A percentile compares a stretch with the other conserved stretches of the same genome.
These are phyloP conservation scores for Lasius fuliginosus DNA, from an alignment of 2,888 invertebrate species.

Conservation along the genomic window DNA sequence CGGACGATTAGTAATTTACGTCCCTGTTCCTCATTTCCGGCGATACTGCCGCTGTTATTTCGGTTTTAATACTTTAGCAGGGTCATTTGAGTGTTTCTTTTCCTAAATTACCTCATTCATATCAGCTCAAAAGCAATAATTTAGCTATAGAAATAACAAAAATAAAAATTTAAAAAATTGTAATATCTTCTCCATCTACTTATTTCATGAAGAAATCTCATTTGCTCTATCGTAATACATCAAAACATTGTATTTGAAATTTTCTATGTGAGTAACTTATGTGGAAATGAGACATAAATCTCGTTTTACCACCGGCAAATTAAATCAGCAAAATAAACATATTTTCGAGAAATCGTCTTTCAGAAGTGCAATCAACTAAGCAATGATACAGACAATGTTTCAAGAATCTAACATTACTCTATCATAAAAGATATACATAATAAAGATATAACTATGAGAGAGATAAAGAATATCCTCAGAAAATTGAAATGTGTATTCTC, in stretches of 20 bases:
- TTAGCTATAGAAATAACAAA: not conserved
- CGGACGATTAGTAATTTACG: slow-evolving; percentile 74
- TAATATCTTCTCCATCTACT: not conserved
- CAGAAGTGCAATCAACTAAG: not conserved
- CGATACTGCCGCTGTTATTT: slow-evolving; percentile 42
- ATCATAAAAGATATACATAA: not conserved
- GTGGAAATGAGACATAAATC: not conserved
- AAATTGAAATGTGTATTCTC: not conserved
- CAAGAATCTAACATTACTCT: not conserved
- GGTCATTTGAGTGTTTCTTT: not conserved
- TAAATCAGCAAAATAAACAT: not conserved
- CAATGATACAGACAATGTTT: not conserved
- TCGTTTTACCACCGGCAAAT: slow-evolving; percentile 14
- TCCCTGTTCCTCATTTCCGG: slow-evolving; percentile 43
- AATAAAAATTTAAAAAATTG: slow-evolving; percentile 8
- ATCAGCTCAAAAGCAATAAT: not conserved
- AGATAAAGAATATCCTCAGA: not conserved
- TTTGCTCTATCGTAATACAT: not conserved
- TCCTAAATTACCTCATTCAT: not conserved
- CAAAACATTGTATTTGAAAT: not conserved
- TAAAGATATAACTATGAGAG: not conserved
- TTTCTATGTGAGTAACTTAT: not conserved
- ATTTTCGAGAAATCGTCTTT: not conserved
- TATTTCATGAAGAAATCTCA: not conserved
- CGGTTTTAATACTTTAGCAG: not conserved